Evolutionary conservation across 2,113 vertebrate genomes (phyloP).

Genomic region (Accipiter virgatus): DNA sequence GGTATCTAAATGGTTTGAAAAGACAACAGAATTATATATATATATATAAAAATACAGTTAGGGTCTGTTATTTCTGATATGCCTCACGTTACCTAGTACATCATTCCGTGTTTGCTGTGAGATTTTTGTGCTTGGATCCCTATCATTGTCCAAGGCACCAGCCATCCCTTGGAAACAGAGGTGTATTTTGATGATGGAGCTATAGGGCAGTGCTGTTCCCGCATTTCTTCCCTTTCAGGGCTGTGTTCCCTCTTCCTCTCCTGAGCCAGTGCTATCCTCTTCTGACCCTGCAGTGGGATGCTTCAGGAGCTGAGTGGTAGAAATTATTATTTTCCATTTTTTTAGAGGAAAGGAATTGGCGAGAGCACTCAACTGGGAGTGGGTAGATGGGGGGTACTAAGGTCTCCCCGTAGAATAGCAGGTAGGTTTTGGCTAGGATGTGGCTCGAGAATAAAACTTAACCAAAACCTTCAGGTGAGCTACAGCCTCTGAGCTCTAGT

Average conservation of each 20-base stretch:
- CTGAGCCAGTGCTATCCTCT: background rate
- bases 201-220: background rate
- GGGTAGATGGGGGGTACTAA: background rate
- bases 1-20: background rate
- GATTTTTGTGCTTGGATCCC: background rate
- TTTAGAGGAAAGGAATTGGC: background rate
- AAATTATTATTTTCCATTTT: background rate
- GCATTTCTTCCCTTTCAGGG: background rate
- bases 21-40: background rate
- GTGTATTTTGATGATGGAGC: background rate
- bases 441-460: background rate
- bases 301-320: background rate
- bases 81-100: background rate
- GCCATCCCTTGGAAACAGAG: background rate
- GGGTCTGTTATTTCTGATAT: background rate
- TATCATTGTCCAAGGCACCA: rapidly evolving
- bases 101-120: background rate
- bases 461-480: background rate
- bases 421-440: background rate
- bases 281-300: background rate
- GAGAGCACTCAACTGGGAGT: background rate
- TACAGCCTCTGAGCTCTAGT: background rate
- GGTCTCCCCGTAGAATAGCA: rapidly evolving
- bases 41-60: background rate
- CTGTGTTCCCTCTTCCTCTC: background rate